Evolutionary conservation across 2,113 vertebrate genomes (phyloP), one percentile per base, ranked within the genome.

Genomic region (Lophius piscatorius): DNA sequence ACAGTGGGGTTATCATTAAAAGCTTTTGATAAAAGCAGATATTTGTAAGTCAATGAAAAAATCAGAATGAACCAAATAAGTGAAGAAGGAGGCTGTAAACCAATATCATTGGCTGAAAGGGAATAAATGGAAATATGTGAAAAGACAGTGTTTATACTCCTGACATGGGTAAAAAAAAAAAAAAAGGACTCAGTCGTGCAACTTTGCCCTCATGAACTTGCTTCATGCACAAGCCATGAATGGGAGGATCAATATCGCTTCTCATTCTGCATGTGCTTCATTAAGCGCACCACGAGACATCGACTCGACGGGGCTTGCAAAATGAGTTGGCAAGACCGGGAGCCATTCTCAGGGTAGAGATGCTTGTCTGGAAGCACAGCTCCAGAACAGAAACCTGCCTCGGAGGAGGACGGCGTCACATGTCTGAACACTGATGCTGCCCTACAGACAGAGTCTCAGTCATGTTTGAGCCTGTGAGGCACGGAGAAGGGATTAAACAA

Each of bases 261-360:
- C 75, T 77, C 52, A 20, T 72, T 80, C 56, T 57, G 78, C 78
- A 54, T 24, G 44, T 18, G 66, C 56, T 80, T 88, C 80, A 81
- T 83, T 79, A 81, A 59, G 70, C 26, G 11, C 47, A 62, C 18
- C 46, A 20, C 20, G 20, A 51, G 71, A 18, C 80, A 28, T 65
- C 59, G 38, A 44, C 26, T 64, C 38, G 33, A 51, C 51, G 33
- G 38, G 17, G 55, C 49, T 45, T 51, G 51, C 59, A 56, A 70
- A 69, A 69, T 48, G 70, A 46, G 39, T 23, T 44, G 50, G 63
- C 44, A 48, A 58, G 24, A 41, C 6, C 46, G 9, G 47, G 42
- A 14, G 46, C 38, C 62, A 28, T 28, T 28, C 5, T 28, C 3
- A 1, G 9, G 9, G 26, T 28, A 28, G 26, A 28, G 26, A 5